Base-by-base conservation (phyloP, 23 tunicate species). In the Phallusia fumigata region DNA sequence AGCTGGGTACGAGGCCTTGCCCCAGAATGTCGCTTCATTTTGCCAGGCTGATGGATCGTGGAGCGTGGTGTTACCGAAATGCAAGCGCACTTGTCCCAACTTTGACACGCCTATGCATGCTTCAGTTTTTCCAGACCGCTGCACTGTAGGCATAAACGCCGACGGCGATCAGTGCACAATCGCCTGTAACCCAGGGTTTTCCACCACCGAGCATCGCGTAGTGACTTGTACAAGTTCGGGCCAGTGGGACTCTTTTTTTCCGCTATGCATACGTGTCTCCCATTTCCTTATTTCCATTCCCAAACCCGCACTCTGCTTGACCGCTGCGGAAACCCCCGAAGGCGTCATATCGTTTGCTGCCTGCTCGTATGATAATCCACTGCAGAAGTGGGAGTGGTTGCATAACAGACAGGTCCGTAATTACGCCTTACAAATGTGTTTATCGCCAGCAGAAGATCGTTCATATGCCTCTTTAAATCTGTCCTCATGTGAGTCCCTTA, bases 341-440 rank as follows among this genome's bases (percentile, higher is more conserved):
- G 77, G 40, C 16, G 26, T 32, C 31, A 5, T 74, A 74, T 19
- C 34, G 3, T 58, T 58, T 58, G 11, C 69, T 24, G 28, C 16
- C 26, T 58, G 40, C 13, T 30, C 21, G 35, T 32, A 3, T 16
- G 35, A 31, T 26, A 22, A 78, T 12, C 28, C 64, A 26, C 34
- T n/a, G 64, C 78, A 65, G 40, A 35, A 82, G 33, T 82, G 85
- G 85, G 85, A 82, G 33, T 82, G 85, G 83, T 22, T 52, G 72
- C 26, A 40, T 28, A 47, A 47, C 40, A 1, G 32, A 0, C 51
- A 52, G 1, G 32, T 79, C 6, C 83, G 83, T 18, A 79, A 52
- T 31, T 26, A 44, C 36, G 83, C 73, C 19, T 40, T 53, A 65
- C 73, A n/a, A 52, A 79, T 21, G 36, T 79, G 83, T 65, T 18